Evolutionary conservation across 2,113 vertebrate species (phyloP), one percentile per base, ranked within the genome.

Genomic region (Mobula birostris): DNA sequence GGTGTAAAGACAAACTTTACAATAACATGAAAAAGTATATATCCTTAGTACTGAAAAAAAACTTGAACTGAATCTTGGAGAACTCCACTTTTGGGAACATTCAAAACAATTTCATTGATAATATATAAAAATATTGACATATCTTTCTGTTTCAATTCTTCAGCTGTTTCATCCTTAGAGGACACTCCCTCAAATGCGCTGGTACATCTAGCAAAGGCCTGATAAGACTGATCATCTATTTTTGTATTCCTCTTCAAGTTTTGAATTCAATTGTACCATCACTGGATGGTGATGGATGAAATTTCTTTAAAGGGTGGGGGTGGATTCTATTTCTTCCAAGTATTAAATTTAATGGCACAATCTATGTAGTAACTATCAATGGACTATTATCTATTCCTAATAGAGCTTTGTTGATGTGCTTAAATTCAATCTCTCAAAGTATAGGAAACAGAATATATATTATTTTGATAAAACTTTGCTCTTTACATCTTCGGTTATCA

Each of bases 1-100:
- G 29, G 21, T 29, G 70, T 74, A 8, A 6, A 93, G 95, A 95
- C 74, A 96, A 94, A 72, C 95, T 94, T 92, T 95, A 94, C 94
- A 94, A 95, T 95, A 95, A 74, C 56, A 27, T 48, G 48, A 48
- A 48, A 48, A 48, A 48, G 48, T 4, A 48, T 48, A 48, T 48
- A 48, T 48, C 48, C 48, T 48, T 48, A 48, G 48, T 48, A 48
- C 48, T 48, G 48, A 48, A 48, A 48, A 48, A 48, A 66, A 36
- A 56, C 17, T 61, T n/a, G 29, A 5, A 0, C 32, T 70, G 2
- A 70, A 70, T 92, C 36, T 93, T 27, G n/a, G 91, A 93, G 21
- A 93, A 76, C 9, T 48, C 24, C 7, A 40, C 27, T 11, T 29
- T 74, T 74, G 19, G 85, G 68, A 93, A 48, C 40, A 48, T 21